Conservation (phyloP, 2,113 vertebrate species). For the Microcebus tavaratra region DNA sequence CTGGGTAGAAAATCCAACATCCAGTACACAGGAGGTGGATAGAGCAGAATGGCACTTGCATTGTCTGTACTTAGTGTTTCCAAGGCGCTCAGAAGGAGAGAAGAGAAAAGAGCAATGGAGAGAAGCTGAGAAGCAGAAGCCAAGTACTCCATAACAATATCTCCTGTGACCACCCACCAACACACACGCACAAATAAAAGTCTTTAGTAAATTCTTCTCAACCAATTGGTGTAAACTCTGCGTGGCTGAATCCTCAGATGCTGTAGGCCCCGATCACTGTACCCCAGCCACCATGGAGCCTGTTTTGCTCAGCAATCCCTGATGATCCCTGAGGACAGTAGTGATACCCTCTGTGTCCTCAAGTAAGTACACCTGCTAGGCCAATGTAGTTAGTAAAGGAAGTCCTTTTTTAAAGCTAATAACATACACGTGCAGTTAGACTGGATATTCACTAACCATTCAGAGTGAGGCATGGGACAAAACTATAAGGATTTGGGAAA, state of each 20-base stretch:
- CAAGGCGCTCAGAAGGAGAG: background rate
- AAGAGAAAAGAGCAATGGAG: background rate
- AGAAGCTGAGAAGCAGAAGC: background rate
- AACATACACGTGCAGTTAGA: background rate
- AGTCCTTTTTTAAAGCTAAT: constrained; percentile 19
- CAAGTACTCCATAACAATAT: background rate
- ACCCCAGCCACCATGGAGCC: background rate
- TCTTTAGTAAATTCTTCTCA: constrained; percentile 11
- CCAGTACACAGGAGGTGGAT: fast-evolving
- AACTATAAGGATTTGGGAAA: background rate
- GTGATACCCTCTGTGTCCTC: background rate
- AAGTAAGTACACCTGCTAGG: background rate
- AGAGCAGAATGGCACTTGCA: background rate
- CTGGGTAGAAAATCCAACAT: background rate
- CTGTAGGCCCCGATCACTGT: background rate
- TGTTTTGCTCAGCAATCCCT: background rate
- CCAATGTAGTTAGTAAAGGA: background rate
- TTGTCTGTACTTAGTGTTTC: background rate
- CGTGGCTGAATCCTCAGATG: background rate
- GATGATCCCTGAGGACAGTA: background rate
- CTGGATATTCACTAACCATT: background rate
- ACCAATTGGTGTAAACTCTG: background rate
- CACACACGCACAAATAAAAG: background rate
- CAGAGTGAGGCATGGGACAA: constrained; percentile 19
- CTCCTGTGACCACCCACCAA: background rate